phyloP scores from a whole-genome alignment of 2,888 invertebrate genomes.

The Leptarthrus brevirostris region DNA sequence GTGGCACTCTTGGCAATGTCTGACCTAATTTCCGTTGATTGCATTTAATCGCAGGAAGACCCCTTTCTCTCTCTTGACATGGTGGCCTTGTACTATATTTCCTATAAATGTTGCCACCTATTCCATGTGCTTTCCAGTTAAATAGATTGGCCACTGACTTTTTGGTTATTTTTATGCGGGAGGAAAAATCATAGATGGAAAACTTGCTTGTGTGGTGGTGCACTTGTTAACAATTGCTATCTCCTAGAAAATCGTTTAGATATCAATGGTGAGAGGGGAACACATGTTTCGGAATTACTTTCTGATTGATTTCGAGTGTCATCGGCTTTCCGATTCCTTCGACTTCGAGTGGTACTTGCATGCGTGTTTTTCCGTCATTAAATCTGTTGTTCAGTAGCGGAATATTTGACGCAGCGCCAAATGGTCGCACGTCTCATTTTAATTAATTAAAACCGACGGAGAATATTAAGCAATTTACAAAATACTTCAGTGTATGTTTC shows the following conservation, averaged over 20 bases:
- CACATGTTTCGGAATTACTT: too few relatives aligned
- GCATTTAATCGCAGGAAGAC: constrained; percentile 32
- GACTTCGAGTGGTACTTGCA: too few relatives aligned
- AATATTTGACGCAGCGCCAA: not conserved
- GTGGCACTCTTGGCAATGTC: not conserved
- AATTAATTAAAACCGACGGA: too few relatives aligned
- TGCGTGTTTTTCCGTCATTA: too few relatives aligned
- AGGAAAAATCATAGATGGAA: too few relatives aligned
- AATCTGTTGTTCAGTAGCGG: not conserved
- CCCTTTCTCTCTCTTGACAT: not conserved
- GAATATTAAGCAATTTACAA: too few relatives aligned
- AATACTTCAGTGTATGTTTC: too few relatives aligned
- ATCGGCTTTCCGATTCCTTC: not conserved
- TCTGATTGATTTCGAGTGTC: not conserved
- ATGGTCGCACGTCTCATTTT: too few relatives aligned
- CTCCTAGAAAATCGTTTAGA: too few relatives aligned
- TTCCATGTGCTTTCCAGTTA: constrained; percentile 22
- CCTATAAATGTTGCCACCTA: not conserved
- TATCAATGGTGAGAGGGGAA: too few relatives aligned
- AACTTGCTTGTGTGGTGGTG: too few relatives aligned
- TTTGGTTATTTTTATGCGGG: not conserved
- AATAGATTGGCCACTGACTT: constrained; percentile 8
- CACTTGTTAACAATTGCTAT: too few relatives aligned
- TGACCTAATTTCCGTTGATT: constrained; percentile 38
- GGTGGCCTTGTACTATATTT: constrained; percentile 21